Evolutionary conservation across 2,888 invertebrate species (phyloP).

Genomic region (Ormyrus labotus): DNA sequence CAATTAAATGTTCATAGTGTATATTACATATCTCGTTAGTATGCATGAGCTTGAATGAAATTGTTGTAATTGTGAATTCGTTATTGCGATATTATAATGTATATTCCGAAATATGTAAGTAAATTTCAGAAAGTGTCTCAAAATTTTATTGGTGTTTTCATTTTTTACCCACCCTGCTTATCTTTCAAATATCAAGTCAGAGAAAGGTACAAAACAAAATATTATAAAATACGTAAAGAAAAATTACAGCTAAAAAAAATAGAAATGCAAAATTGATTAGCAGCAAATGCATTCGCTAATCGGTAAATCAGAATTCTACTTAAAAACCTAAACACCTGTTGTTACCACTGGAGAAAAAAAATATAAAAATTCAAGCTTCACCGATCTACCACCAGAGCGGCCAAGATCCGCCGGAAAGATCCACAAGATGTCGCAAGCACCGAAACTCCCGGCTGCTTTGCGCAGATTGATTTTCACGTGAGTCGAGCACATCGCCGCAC

Average conservation of each 20-base stretch:
- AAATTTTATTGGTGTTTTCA: no score
- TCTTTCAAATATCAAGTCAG: no score
- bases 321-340: no score
- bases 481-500: conserved; percentile 1
- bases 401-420: neutral
- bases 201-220: no score
- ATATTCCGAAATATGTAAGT: neutral
- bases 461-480: conserved; percentile 48
- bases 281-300: no score
- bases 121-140: no score
- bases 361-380: neutral
- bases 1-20: conserved; percentile 29
- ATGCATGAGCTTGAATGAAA: neutral
- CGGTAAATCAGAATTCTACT: no score
- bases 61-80: no score
- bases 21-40: conserved; percentile 5
- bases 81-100: neutral
- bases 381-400: conserved; percentile 1
- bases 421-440: conserved; percentile 24
- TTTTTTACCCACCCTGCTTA: no score
- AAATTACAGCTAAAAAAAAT: no score
- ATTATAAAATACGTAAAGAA: no score
- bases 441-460: conserved; percentile 12
- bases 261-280: no score
- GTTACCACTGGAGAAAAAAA: neutral